Evolutionary conservation across 2,113 vertebrate species (phyloP).

Genomic region (Paramormyrops kingsleyae): DNA sequence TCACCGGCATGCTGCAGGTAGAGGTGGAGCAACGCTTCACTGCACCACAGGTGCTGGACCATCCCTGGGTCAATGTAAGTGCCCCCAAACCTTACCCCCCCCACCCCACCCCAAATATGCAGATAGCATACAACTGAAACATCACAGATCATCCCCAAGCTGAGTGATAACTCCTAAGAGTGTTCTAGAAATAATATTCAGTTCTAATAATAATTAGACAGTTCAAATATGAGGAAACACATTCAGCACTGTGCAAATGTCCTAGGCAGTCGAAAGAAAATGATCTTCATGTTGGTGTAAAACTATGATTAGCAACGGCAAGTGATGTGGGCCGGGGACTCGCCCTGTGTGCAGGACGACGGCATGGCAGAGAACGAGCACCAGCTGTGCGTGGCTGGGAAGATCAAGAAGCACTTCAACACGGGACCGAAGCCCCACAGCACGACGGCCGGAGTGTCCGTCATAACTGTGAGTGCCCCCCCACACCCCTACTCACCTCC

Average conservation of each 20-base stretch:
- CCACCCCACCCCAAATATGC: neutral
- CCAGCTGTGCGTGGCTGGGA: slow-evolving; percentile 88
- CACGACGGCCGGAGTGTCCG: slow-evolving; percentile 86
- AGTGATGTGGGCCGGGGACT: neutral
- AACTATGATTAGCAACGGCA: neutral
- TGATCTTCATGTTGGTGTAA: neutral
- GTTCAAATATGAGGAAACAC: neutral
- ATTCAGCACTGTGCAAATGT: neutral
- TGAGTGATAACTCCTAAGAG: neutral
- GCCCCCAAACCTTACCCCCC: neutral
- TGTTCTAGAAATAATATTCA: neutral
- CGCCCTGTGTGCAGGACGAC: slow-evolving; percentile 68
- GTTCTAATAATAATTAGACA: neutral
- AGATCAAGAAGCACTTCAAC: slow-evolving; percentile 97
- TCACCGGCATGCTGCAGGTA: slow-evolving; percentile 87
- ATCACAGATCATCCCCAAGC: neutral
- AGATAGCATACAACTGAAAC: neutral
- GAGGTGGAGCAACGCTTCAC: slow-evolving; percentile 83
- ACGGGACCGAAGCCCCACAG: slow-evolving; percentile 76
- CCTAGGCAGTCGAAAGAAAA: neutral
- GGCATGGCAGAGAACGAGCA: slow-evolving; percentile 78
- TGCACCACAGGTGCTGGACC: slow-evolving; percentile 84
- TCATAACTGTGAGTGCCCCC: slow-evolving; percentile 86
- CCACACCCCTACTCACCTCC: neutral
- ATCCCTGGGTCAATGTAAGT: slow-evolving; percentile 96